phyloP scores from a whole-genome alignment of 2,888 invertebrate genomes.

The Leptopilina myrica region DNA sequence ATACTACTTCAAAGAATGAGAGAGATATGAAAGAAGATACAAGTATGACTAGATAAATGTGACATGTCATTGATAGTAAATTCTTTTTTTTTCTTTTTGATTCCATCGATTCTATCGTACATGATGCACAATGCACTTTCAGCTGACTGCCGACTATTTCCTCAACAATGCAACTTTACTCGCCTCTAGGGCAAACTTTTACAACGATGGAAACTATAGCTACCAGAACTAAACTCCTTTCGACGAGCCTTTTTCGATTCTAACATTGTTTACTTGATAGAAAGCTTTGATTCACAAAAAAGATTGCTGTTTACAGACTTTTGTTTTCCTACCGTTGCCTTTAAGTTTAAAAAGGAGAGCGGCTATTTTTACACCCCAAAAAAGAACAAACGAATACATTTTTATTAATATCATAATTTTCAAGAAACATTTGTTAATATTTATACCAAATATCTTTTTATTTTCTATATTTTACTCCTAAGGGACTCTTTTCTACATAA shows the following conservation, averaged over 20 bases:
- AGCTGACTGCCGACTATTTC: conserved; percentile 11
- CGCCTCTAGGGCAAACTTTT: conserved; percentile 16
- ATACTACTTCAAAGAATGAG: not conserved
- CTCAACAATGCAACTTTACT: conserved; percentile 21
- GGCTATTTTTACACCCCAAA: not conserved
- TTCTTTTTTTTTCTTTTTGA: conserved; percentile 2
- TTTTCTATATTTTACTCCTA: too few species aligned
- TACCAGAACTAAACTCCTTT: conserved; percentile 10
- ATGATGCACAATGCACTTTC: conserved; percentile 13
- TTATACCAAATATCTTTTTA: too few species aligned
- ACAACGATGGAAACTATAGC: not conserved
- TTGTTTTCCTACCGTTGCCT: conserved; percentile 32
- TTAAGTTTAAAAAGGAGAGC: not conserved
- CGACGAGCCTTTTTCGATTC: not conserved
- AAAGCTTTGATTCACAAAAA: conserved; percentile 5
- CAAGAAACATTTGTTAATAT: too few species aligned
- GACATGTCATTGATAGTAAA: conserved; percentile 2
- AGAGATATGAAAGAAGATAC: not conserved
- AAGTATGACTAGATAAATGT: conserved; percentile 9
- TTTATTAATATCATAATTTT: not conserved
- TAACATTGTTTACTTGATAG: conserved; percentile 16
- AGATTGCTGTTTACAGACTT: conserved; percentile 16
- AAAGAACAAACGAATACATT: not conserved
- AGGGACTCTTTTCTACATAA: too few species aligned
- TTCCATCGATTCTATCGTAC: conserved; percentile 7